Evolutionary conservation across 2,888 invertebrate genomes (phyloP), one percentile per base, ranked within the genome.

Genomic region (Heliconius cydno): DNA sequence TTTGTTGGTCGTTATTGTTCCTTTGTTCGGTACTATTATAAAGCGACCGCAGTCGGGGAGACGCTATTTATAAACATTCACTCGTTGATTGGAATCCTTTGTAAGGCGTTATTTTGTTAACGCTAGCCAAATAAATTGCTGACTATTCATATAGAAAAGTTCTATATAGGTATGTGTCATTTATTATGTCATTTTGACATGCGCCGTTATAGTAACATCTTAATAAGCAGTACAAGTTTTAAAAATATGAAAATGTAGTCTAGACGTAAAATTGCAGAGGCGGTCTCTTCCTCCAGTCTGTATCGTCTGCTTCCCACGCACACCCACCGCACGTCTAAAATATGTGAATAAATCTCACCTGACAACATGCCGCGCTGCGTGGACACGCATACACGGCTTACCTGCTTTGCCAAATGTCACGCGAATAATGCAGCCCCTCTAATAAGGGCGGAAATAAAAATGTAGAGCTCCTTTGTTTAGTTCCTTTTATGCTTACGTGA

Each of bases 1-100:
- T 92, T 93, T 92, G 91, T 92, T 89, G 88, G 87, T 88, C 85
- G 86, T 90, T 90, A 91, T 91, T 91, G 91, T 92, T 92, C 92
- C 89, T 92, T 93, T 93, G 92, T 93, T 92, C 89, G 82, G 87
- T 85, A 75, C 75, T 66, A 85, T 88, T 88, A 90, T 91, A 89
- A 90, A 90, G 87, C 88, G 86, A 85, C 86, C 87, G 88, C 86
- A 85, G 85, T 84, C 84, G 86, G 86, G 86, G 86, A 86, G 86
- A 87, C 85, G 85, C 85, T 91, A 90, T 92, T 92, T 92, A 91
- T 91, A 93, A 93, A 92, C 91, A 92, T 88, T 89, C 87, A 84
- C 85, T 86, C 86, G 87, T 89, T 87, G 88, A 90, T 90, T 88
- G 86, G 86, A 86, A 88, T 88, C 88, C 87, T 88, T 89, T 89